Percentiles rank a stretch among this genome's conserved stretches.
phyloP scores from a whole-genome alignment of 2,888 invertebrate genomes.

The Drosophila merina region DNA sequence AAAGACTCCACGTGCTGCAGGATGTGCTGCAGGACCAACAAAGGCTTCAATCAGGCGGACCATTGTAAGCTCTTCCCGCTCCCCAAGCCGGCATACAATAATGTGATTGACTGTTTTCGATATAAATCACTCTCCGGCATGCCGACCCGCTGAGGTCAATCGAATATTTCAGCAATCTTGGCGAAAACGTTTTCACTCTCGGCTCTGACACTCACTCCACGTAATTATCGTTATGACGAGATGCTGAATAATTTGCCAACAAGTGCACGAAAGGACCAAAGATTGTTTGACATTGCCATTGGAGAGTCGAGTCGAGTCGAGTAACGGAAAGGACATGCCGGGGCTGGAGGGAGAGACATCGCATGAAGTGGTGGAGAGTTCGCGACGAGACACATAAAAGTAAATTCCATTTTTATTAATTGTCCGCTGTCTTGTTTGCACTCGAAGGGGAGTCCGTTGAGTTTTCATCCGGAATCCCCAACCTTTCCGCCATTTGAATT shows the following conservation, averaged over 20 bases:
- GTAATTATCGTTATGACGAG: slow-evolving; percentile 60
- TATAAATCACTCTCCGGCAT: slow-evolving; percentile 35
- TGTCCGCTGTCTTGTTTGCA: slow-evolving; percentile 47
- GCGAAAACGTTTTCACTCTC: slow-evolving; percentile 37
- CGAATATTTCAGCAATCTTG: slow-evolving; percentile 47
- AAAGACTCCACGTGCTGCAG: slow-evolving; percentile 11
- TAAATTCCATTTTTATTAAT: slow-evolving; percentile 70
- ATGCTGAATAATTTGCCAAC: slow-evolving; percentile 53
- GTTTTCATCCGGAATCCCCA: slow-evolving; percentile 15
- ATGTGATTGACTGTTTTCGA: slow-evolving; percentile 43
- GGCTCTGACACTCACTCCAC: slow-evolving; percentile 27
- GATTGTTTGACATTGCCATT: slow-evolving; percentile 45
- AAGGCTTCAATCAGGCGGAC: slow-evolving; percentile 37
- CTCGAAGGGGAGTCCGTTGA: slow-evolving; percentile 24
- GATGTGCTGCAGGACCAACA: slow-evolving; percentile 35
- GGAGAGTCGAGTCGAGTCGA: slow-evolving; percentile 3
- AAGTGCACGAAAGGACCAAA: slow-evolving; percentile 29
- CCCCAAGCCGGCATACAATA: slow-evolving; percentile 5
- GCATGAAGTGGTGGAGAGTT: slow-evolving; percentile 6
- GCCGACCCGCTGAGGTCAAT: slow-evolving; percentile 19
- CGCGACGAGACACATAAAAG: slow-evolving; percentile 49
- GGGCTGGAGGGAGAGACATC: neutral
- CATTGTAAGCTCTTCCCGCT: slow-evolving; percentile 24
- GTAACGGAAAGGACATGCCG: slow-evolving; percentile 8
- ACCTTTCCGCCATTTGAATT: slow-evolving; percentile 35